Evolutionary conservation across 2,113 vertebrate genomes (phyloP), one percentile per base, ranked within the genome.

Genomic region (Kryptolebias marmoratus): DNA sequence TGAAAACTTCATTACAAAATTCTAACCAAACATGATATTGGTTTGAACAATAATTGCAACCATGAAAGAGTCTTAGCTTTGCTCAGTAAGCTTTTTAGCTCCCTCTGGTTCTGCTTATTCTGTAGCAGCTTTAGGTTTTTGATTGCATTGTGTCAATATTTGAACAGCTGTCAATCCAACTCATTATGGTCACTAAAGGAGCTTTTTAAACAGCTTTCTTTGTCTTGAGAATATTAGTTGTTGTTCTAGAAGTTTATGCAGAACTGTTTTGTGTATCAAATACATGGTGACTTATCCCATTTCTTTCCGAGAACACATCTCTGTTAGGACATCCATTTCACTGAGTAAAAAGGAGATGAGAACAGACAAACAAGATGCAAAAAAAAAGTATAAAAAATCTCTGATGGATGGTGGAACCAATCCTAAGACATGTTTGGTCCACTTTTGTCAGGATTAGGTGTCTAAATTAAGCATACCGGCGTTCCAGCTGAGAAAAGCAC

Each of bases 401-500:
- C 54, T 61, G 73, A 55, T 42, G 64, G 56, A 76, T 68, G 61
- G 54, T 30, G 68, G 81, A 73, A 73, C 65, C 64, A 76, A 61
- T 79, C 50, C 0, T 59, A 80, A 87, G 71, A 82, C 88, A 88
- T 86, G 83, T 82, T 77, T 88, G 84, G 91, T 91, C 85, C 85
- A 86, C 79, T 85, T 91, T 84, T 71, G 70, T 79, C 27, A 18
- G 85, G 91, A 93, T 93, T 92, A 92, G 27, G 70, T 79, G 73
- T 68, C 80, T 86, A 80, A 89, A 89, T 91, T 91, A 88, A 92
- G 88, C 87, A 90, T 75, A 77, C 80, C 50, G 78, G 74, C 90
- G 71, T 81, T 88, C 84, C 84, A 83, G 88, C 89, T 87, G 88
- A 85, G 84, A 86, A 90, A 86, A 89, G 88, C 84, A 87, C 81